These are phyloP conservation scores for Temnothorax nylanderi DNA, from an alignment of 1,140 invertebrate genomes.

Conservation along the genomic window DNA sequence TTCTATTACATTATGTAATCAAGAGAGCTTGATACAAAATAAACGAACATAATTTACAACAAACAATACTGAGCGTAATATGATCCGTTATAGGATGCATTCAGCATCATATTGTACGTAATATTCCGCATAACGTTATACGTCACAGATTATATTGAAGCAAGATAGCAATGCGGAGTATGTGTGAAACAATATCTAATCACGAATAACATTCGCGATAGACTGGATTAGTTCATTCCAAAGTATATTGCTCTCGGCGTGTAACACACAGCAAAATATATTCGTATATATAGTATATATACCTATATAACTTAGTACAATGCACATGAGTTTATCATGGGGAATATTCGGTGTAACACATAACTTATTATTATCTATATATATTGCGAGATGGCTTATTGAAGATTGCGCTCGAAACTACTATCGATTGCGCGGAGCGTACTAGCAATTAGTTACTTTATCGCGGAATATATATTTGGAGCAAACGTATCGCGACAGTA, in stretches of 20 bases:
- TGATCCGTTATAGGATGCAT: not conserved
- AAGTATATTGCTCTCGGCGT: constrained; percentile 3
- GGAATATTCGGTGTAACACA: constrained; percentile 25
- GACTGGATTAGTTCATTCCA: constrained; percentile 6
- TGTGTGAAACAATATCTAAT: constrained; percentile 38
- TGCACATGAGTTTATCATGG: constrained; percentile 25
- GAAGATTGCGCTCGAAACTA: not conserved
- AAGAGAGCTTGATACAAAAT: constrained; percentile 11
- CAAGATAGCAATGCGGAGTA: constrained; percentile 15
- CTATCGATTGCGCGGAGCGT: not conserved
- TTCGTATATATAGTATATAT: not conserved
- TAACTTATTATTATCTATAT: constrained; percentile 35
- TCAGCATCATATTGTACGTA: not conserved
- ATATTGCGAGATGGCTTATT: constrained; percentile 10
- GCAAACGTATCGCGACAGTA: constrained; percentile 31
- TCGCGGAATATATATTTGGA: constrained; percentile 26
- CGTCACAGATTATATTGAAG: constrained; percentile 7
- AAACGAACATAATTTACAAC: constrained; percentile 2
- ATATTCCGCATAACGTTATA: constrained; percentile 5
- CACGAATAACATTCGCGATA: not conserved
- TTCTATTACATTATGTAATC: not conserved
- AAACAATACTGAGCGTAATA: not conserved
- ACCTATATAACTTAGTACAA: not conserved
- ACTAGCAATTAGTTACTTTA: constrained; percentile 56
- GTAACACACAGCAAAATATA: constrained; percentile 10